Evolutionary conservation across 2,113 vertebrate species (phyloP), one percentile per base, ranked within the genome.

Genomic region (Brienomyrus longianalis): DNA sequence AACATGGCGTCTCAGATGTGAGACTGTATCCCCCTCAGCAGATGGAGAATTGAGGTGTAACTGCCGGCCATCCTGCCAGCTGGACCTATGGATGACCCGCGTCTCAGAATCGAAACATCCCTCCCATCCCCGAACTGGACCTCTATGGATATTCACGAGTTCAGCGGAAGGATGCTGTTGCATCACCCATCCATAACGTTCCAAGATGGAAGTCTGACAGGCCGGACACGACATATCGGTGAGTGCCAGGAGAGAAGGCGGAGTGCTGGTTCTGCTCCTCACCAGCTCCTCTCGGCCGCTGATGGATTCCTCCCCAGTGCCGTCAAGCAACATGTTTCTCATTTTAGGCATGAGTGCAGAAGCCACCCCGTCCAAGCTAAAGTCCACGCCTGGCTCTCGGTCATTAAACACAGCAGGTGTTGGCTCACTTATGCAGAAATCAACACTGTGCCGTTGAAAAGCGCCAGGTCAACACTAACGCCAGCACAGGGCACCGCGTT

Each of bases 371-470:
- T 52, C 50, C 48, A 31, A 35, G 27, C 23, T 35, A 15, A 52
- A 35, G 85, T 54, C 85, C 51, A 43, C 3, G 85, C 50, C 31
- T 86, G 48, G 50, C 48, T 86, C 47, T 27, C 23, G 27, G 45
- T 54, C 85, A 52, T 54, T 87, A 17, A 87, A 35, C 47, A 31
- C 85, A 87, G 85, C 85, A 54, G 47, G 85, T 54, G 43, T 10
- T 87, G 85, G 48, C 50, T 51, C 50, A 84, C 83, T 45, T 84
- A 39, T 87, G 85, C 83, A 87, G 85, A 87, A 54, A 87, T 51
- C 23, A 87, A 52, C 13, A 39, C 50, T 13, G 51, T 48, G 45
- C 85, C 5, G 19, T 9, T n/a, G 83, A 48, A 23, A n/a, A 48
- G 83, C 83, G 19, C 39, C 21, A 84, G 19, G 47, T 84, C 19